A percentile compares a stretch with the other conserved stretches of the same genome.
phyloP scores from a whole-genome alignment of 2,113 vertebrate species.

The Rhinolophus ferrumequinum region DNA sequence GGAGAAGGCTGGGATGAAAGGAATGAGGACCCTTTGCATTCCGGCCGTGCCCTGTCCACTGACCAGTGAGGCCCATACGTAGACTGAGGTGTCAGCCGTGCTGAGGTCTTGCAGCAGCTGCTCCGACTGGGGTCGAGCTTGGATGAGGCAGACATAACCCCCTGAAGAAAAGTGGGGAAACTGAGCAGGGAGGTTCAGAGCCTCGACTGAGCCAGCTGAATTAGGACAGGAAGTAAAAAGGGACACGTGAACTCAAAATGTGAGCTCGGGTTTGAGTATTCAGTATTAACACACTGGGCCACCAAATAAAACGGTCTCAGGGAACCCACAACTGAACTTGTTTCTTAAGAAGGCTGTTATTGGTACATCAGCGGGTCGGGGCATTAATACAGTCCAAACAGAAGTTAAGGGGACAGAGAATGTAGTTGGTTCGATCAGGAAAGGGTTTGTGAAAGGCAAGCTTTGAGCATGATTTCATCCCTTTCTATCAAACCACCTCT shows the following conservation, averaged over 20 bases:
- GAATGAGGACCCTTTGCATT: conserved; percentile 72
- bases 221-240: neutral
- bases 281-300: neutral
- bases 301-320: neutral
- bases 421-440: neutral
- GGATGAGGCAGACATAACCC: conserved; percentile 80
- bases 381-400: neutral
- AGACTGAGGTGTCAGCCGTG: conserved; percentile 68
- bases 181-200: neutral
- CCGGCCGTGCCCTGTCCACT: conserved; percentile 53
- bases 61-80: conserved; percentile 66
- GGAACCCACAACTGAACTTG: neutral
- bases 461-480: neutral
- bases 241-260: neutral
- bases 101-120: conserved; percentile 76
- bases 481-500: neutral
- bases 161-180: conserved; percentile 60
- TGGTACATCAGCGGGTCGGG: neutral
- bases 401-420: neutral
- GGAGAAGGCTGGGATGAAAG: conserved; percentile 83
- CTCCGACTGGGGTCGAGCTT: conserved; percentile 57
- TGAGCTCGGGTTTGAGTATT: neutral
- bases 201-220: neutral
- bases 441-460: neutral
- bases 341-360: neutral